Conservation (phyloP, 1,140 invertebrate species). For the Bombus waltoni region DNA sequence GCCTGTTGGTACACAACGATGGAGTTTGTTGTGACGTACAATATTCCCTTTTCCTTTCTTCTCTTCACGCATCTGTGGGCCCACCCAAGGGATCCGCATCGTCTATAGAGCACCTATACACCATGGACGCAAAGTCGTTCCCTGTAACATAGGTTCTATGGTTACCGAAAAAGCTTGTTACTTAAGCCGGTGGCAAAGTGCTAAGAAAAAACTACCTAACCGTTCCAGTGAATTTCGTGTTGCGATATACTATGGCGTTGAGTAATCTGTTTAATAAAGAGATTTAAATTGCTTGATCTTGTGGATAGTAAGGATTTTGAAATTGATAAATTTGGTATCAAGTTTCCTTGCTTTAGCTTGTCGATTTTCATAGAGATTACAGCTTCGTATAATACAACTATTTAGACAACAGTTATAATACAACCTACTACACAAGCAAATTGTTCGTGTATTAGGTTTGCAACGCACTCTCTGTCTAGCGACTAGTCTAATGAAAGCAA, state of each 20-base stretch:
- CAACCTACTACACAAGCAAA: no score
- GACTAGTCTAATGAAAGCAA: no score
- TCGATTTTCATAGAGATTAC: neutral
- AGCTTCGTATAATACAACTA: no score
- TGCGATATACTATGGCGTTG: neutral
- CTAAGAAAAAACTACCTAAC: neutral
- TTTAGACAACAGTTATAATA: no score
- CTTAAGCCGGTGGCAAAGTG: conserved; percentile 51
- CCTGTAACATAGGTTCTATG: conserved; percentile 44
- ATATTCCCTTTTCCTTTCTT: conserved; percentile 53
- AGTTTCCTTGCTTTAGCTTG: neutral
- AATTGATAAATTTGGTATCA: neutral
- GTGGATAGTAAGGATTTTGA: neutral
- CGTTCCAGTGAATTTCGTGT: conserved; percentile 11
- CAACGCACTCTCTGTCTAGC: no score
- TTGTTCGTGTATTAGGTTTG: no score
- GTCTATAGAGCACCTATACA: conserved; percentile 7
- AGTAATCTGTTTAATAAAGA: conserved; percentile 17
- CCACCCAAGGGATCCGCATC: conserved; percentile 54
- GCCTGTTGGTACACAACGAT: conserved; percentile 16
- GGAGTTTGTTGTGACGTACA: conserved; percentile 44
- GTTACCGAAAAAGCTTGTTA: conserved; percentile 51
- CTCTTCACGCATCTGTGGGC: conserved; percentile 57
- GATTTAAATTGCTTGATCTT: neutral
- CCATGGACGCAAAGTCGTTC: conserved; percentile 34